These are phyloP conservation scores for Callimorpha dominula DNA, from an alignment of 2,888 invertebrate genomes.

Conservation along the genomic window DNA sequence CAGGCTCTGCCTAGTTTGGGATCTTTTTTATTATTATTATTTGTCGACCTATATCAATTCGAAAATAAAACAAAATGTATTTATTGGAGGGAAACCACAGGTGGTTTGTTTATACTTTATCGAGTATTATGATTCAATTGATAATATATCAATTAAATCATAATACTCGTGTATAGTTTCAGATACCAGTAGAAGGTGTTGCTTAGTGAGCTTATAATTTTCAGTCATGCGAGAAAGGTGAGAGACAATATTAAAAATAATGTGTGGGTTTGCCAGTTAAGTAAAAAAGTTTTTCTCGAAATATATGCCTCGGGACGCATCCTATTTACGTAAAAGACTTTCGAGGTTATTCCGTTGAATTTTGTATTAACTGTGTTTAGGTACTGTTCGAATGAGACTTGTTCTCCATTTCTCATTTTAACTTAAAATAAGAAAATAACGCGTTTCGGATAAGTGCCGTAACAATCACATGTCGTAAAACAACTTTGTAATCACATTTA, in stretches of 20 bases:
- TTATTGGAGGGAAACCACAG: slow-evolving; percentile 53
- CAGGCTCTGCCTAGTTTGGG: too few species aligned
- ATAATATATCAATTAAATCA: too few species aligned
- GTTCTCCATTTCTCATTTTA: slow-evolving; percentile 25
- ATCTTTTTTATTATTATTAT: slow-evolving; percentile 41
- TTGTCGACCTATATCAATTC: slow-evolving; percentile 47
- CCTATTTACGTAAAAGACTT: slow-evolving; percentile 56
- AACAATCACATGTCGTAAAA: slow-evolving; percentile 17
- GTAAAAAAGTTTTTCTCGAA: slow-evolving; percentile 51
- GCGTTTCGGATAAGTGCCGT: not conserved
- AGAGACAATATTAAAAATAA: slow-evolving; percentile 49
- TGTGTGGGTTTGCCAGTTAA: slow-evolving; percentile 36
- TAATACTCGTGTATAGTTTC: slow-evolving; percentile 31
- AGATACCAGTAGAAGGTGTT: slow-evolving; percentile 30
- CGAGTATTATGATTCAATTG: slow-evolving; percentile 38
- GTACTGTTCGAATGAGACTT: slow-evolving; percentile 13
- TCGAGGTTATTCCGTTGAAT: slow-evolving; percentile 45
- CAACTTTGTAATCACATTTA: slow-evolving; percentile 48
- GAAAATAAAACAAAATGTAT: slow-evolving; percentile 44
- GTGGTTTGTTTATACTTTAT: slow-evolving; percentile 58
- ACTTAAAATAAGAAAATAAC: not conserved
- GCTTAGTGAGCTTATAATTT: slow-evolving; percentile 28
- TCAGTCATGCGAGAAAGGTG: slow-evolving; percentile 28
- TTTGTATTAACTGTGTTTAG: slow-evolving; percentile 41
- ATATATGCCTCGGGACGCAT: slow-evolving; percentile 53